Percentiles rank a stretch among this genome's conserved stretches.
phyloP scores from a whole-genome alignment of 2,113 vertebrate genomes.

The Balaenoptera acutorostrata region DNA sequence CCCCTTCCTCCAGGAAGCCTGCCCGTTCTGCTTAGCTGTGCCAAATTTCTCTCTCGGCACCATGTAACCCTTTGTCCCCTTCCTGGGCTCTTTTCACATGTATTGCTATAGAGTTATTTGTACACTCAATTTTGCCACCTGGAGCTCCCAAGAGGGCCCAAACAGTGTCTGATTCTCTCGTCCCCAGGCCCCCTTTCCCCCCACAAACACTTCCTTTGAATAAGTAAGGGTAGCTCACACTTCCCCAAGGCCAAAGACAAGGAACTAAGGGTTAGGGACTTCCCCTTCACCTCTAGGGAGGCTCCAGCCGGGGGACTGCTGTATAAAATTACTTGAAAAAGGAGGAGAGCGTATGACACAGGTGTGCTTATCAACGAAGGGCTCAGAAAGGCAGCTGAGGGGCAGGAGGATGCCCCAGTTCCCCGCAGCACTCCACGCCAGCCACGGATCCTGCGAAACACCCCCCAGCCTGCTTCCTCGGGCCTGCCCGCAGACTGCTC shows the following conservation, averaged over 20 bases:
- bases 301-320: not conserved
- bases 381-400: not conserved
- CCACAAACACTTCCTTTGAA: not conserved
- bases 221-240: no score
- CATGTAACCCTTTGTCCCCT: not conserved
- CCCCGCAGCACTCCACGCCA: fast-evolving
- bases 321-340: not conserved
- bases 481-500: not conserved
- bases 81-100: not conserved
- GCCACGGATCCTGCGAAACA: fast-evolving
- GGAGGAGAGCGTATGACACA: fast-evolving
- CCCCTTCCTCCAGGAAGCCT: not conserved
- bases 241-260: not conserved
- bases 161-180: not conserved
- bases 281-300: not conserved
- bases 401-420: not conserved
- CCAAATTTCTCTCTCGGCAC: not conserved
- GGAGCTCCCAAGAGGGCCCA: not conserved
- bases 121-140: not conserved
- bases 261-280: not conserved
- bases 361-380: not conserved
- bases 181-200: not conserved
- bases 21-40: not conserved
- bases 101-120: not conserved
- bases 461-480: not conserved